These are phyloP conservation scores for Delia radicum DNA, from an alignment of 1,140 invertebrate species.

Conservation along the genomic window DNA sequence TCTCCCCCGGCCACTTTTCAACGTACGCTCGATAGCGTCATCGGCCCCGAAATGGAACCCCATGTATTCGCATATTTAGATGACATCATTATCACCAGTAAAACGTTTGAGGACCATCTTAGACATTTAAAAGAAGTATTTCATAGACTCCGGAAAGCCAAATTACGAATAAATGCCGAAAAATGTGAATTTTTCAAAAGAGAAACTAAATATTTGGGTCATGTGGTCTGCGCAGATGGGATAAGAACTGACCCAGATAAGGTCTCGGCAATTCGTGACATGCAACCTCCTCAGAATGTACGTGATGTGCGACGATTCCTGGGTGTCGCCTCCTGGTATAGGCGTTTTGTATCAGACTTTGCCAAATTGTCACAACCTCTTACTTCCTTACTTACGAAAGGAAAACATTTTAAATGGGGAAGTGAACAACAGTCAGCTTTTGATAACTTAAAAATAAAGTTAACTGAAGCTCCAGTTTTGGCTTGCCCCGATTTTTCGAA, in stretches of 20 bases:
- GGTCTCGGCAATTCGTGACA: slow-evolving; percentile 42
- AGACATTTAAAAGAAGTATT: slow-evolving; percentile 36
- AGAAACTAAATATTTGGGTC: slow-evolving; percentile 35
- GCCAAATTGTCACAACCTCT: slow-evolving; percentile 42
- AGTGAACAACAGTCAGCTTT: slow-evolving; percentile 34
- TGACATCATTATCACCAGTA: slow-evolving; percentile 52
- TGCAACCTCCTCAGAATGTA: slow-evolving; percentile 35
- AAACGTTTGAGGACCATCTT: slow-evolving; percentile 49
- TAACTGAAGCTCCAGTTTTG: slow-evolving; percentile 31
- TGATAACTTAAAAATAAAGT: slow-evolving; percentile 36
- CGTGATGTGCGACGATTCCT: slow-evolving; percentile 49
- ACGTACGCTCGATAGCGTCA: too few relatives aligned
- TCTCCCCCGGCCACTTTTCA: slow-evolving; percentile 55
- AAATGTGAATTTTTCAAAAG: slow-evolving; percentile 5
- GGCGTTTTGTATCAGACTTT: slow-evolving; percentile 49
- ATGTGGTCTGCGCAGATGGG: slow-evolving; percentile 39
- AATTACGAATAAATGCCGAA: slow-evolving; percentile 32
- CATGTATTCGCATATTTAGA: slow-evolving; percentile 53
- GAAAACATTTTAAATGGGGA: slow-evolving; percentile 32
- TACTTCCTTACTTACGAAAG: slow-evolving; percentile 34
- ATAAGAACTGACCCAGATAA: slow-evolving; percentile 49
- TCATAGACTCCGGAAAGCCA: not conserved
- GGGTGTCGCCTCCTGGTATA: slow-evolving; percentile 49
- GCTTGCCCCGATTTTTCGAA: not conserved
- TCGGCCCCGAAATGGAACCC: slow-evolving; percentile 38